Base-by-base conservation (phyloP, 2,888 invertebrate genomes). In the Parelbella ahira region DNA sequence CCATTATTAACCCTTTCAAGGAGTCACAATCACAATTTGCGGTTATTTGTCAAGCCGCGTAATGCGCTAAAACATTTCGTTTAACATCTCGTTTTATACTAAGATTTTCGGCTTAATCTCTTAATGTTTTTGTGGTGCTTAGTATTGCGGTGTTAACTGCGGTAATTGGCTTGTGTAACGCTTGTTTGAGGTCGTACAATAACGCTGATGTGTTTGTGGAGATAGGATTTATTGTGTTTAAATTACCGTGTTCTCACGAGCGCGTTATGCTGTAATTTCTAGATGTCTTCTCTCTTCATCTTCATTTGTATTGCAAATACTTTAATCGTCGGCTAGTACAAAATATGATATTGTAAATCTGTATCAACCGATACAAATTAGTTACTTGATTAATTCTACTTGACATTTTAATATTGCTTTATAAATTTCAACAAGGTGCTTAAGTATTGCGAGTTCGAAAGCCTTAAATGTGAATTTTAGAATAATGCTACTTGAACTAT, bases 1-100 rank as follows among this genome's bases (percentile, higher is more conserved):
- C 56, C 73, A 81, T 79, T 84, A 86, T 84, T 82, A 86, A 83
- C 81, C 84, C 83, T 78, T 86, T 82, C 80, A 83, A 69, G 70
- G 68, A 70, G 68, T 69, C 70, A 76, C 76, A 83, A 82, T 83
- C 68, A 71, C 80, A 82, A 80, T 81, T 81, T 86, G 83, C 67
- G 87, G 86, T 81, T 79, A 69, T 81, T 81, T 79, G 84, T 74
- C 72, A 76, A 67, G 58, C 56, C 63, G 58, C 57, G 60, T 72
- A 68, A 71, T 66, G 63, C 50, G 34, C 56, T 52, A 61, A 61
- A 63, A 61, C 62, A 61, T 65, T 66, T 63, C 55, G 61, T 60
- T 60, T 57, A 63, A 60, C 56, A 60, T 53, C 42, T 42, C 58
- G 56, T 60, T 57, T 53, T 49, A 55, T 41, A 50, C 39, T 49